These are phyloP conservation scores for Sinhomidia bicolor DNA, from an alignment of 2,888 invertebrate species.

Conservation along the genomic window DNA sequence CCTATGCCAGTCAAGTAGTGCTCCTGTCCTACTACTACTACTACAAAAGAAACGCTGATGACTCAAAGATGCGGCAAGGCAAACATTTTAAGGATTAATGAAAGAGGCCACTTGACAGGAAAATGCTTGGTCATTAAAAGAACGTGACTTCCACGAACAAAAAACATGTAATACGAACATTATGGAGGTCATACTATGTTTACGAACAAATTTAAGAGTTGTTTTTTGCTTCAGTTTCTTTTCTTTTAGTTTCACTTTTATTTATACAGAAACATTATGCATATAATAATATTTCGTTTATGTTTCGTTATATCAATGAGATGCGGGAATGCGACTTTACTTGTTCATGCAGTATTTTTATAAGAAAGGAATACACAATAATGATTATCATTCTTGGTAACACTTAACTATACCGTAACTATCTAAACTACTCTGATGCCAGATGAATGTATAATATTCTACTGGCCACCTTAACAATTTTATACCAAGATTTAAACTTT, in stretches of 20 bases:
- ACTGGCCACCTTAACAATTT: slow-evolving; percentile 49
- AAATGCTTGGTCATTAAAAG: too few relatives aligned
- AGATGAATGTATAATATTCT: slow-evolving; percentile 28
- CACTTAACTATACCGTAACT: slow-evolving; percentile 4
- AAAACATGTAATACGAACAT: too few relatives aligned
- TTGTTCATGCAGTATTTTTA: slow-evolving; percentile 32
- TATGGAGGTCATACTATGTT: too few relatives aligned
- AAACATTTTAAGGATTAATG: too few relatives aligned
- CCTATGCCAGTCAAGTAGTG: too few relatives aligned
- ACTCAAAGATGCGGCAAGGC: too few relatives aligned
- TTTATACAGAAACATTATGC: slow-evolving; percentile 43
- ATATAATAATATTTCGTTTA: slow-evolving; percentile 52
- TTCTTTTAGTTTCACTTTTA: slow-evolving; percentile 17
- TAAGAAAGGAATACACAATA: slow-evolving; percentile 47
- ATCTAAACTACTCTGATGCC: background rate
- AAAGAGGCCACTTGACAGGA: too few relatives aligned
- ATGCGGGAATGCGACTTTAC: slow-evolving; percentile 55
- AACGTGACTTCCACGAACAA: too few relatives aligned
- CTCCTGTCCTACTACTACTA: too few relatives aligned
- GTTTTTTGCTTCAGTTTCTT: too few relatives aligned
- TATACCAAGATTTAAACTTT: background rate
- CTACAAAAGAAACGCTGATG: too few relatives aligned
- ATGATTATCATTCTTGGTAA: slow-evolving; percentile 47
- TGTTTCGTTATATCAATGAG: slow-evolving; percentile 58
- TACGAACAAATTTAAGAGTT: too few relatives aligned